Evolutionary conservation across 2,888 invertebrate genomes (phyloP).

Genomic region (Flexamia atlantica): DNA sequence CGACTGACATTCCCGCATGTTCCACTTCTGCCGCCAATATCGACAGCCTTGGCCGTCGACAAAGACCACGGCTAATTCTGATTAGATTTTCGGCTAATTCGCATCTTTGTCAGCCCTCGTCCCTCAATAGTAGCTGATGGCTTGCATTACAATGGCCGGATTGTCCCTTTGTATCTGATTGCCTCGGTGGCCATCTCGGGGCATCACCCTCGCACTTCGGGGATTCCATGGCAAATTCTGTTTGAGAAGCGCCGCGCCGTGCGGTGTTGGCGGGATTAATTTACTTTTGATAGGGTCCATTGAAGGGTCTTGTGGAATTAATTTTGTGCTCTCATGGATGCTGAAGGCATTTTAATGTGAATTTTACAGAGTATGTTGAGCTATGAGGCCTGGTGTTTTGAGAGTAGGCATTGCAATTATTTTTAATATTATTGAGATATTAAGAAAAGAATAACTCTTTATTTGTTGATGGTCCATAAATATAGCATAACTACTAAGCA

Average conservation of each 20-base stretch:
- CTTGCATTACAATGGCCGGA: constrained; percentile 27
- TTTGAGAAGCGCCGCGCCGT: neutral
- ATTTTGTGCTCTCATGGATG: neutral
- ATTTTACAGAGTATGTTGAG: too few relatives aligned
- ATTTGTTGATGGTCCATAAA: too few relatives aligned
- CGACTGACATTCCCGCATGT: constrained; percentile 53
- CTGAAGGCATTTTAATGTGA: too few relatives aligned
- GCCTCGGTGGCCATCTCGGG: constrained; percentile 35
- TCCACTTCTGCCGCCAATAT: constrained; percentile 52
- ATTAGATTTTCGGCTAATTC: constrained; percentile 53
- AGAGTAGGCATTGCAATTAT: too few relatives aligned
- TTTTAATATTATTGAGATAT: too few relatives aligned
- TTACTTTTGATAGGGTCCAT: too few relatives aligned
- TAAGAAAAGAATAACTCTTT: too few relatives aligned
- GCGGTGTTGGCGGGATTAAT: neutral
- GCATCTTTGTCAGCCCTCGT: neutral
- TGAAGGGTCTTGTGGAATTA: neutral
- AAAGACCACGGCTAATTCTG: constrained; percentile 52
- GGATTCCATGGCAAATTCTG: constrained; percentile 8
- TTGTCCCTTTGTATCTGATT: constrained; percentile 37
- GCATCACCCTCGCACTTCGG: constrained; percentile 27
- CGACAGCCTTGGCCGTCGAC: constrained; percentile 38
- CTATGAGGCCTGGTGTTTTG: too few relatives aligned
- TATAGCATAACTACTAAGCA: too few relatives aligned
- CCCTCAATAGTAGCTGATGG: constrained; percentile 2